These are phyloP conservation scores for Gnathonemus longibarbis DNA, from an alignment of 2,113 vertebrate genomes.

Conservation along the genomic window DNA sequence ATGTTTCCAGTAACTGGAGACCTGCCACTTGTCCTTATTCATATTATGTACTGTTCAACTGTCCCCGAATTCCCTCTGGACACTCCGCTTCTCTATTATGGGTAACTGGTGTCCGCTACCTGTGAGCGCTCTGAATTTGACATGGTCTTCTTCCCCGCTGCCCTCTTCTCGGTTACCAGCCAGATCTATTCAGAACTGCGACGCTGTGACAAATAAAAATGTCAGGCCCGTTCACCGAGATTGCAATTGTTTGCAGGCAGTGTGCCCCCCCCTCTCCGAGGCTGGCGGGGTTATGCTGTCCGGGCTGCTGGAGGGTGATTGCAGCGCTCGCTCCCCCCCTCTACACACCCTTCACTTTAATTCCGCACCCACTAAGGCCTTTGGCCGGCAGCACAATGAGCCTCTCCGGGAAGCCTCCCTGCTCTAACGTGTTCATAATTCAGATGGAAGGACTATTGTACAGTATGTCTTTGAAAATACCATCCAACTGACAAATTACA, in stretches of 20 bases:
- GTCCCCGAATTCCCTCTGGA: background rate
- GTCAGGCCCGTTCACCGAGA: constrained; percentile 54
- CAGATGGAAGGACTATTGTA: constrained; percentile 52
- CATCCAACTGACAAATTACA: constrained; percentile 59
- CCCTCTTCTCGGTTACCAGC: constrained; percentile 19
- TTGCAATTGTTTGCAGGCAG: constrained; percentile 55
- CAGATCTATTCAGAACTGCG: constrained; percentile 39
- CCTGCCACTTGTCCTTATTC: background rate
- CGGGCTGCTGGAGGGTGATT: background rate
- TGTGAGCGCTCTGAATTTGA: background rate
- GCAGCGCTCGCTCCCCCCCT: background rate
- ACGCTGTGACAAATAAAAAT: constrained; percentile 44
- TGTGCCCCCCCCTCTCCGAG: constrained; percentile 31
- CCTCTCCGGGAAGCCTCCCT: constrained; percentile 49
- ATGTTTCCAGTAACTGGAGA: background rate
- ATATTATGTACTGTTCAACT: background rate
- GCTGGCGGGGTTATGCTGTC: constrained; percentile 29
- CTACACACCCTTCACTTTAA: constrained; percentile 31
- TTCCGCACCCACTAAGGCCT: constrained; percentile 32
- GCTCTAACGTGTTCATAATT: constrained; percentile 53
- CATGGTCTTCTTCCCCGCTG: constrained; percentile 6
- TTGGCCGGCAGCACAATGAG: constrained; percentile 48
- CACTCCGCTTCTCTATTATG: background rate
- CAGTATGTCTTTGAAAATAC: constrained; percentile 53
- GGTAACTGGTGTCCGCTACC: constrained; percentile 11